phyloP scores from a whole-genome alignment of 2,888 invertebrate species.

The Drosophila merina region DNA sequence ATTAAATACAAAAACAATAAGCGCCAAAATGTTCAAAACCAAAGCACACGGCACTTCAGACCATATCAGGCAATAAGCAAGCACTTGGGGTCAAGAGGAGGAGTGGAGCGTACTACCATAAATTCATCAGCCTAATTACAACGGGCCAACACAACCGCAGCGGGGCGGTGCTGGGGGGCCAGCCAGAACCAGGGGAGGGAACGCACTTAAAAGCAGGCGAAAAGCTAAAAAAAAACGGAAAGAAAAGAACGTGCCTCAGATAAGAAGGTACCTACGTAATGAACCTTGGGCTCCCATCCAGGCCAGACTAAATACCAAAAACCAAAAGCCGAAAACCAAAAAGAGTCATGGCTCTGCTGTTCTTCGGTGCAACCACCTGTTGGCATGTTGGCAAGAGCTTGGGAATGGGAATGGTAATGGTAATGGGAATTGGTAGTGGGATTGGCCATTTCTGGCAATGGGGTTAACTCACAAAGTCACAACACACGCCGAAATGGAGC shows the following conservation, averaged over 20 bases:
- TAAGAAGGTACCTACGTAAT: slow-evolving; percentile 64
- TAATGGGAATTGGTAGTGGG: slow-evolving; percentile 9
- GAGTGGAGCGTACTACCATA: slow-evolving; percentile 42
- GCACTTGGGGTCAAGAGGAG: background rate
- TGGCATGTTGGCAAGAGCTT: slow-evolving; percentile 33
- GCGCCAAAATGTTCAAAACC: slow-evolving; percentile 32
- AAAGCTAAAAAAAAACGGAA: slow-evolving; percentile 13
- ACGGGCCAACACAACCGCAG: slow-evolving; percentile 14
- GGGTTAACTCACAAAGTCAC: slow-evolving; percentile 41
- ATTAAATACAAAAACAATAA: slow-evolving; percentile 5
- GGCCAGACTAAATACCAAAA: background rate
- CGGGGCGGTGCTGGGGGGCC: slow-evolving; percentile 21
- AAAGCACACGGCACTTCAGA: slow-evolving; percentile 56
- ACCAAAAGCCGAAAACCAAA: background rate
- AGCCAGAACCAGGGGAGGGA: slow-evolving; percentile 20
- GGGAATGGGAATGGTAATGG: slow-evolving; percentile 15
- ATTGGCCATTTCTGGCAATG: slow-evolving; percentile 31
- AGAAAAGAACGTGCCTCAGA: slow-evolving; percentile 66
- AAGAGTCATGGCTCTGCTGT: slow-evolving; percentile 11
- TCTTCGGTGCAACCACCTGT: slow-evolving; percentile 79
- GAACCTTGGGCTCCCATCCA: slow-evolving; percentile 60
- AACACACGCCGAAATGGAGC: slow-evolving; percentile 44
- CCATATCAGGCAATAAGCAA: slow-evolving; percentile 46
- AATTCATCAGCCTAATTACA: slow-evolving; percentile 77
- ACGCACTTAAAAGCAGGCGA: slow-evolving; percentile 43